Evolutionary conservation across 2,113 vertebrate species (phyloP), one percentile per base, ranked within the genome.

Genomic region (Leucopsar rothschildi): DNA sequence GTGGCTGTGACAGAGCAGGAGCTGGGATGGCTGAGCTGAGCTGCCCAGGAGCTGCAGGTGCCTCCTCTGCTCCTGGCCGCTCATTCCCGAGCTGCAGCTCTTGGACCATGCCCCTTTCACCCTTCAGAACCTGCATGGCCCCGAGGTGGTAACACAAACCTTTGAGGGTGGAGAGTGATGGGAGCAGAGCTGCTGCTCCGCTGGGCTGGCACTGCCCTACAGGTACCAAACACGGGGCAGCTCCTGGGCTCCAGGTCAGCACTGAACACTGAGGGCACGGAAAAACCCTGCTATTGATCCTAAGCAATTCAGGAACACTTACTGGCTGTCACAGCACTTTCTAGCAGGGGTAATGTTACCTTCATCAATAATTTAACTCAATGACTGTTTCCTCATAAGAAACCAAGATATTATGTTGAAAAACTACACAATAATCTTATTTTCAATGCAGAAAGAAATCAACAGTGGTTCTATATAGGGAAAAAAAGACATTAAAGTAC

Each of bases 361-460:
- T 69, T 78, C 56, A 65, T 87, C 65, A 40, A 60, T 80, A 76
- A 82, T 80, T 82, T 64, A 85, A 71, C 31, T 57, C 66, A 49
- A 12, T 65, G 76, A 12, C 42, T 75, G 4, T 20, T 89, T 15
- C 21, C 31, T 75, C 47, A 13, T 45, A 65, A 85, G 39, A 60
- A 87, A 73, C 29, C 23, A 81, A 89, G 70, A 37, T 44, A 76
- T 35, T 86, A 14, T 17, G 20, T 13, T 86, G 77, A 84, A 68
- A 83, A 91, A 88, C 59, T 66, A 78, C 14, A 31, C 49, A 88
- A 70, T 50, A 61, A 64, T 33, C 35, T 81, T 82, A 66, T 53
- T 92, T 91, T 83, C 68, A 77, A 72, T 80, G 39, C 64, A 87
- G 65, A 49, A 63, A 70, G n/a, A 94, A 92, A 89, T 64, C 12